A percentile compares a stretch with the other conserved stretches of the same genome.
Conservation (phyloP, 2,113 vertebrate species). For the Amblyornis subalaris region DNA sequence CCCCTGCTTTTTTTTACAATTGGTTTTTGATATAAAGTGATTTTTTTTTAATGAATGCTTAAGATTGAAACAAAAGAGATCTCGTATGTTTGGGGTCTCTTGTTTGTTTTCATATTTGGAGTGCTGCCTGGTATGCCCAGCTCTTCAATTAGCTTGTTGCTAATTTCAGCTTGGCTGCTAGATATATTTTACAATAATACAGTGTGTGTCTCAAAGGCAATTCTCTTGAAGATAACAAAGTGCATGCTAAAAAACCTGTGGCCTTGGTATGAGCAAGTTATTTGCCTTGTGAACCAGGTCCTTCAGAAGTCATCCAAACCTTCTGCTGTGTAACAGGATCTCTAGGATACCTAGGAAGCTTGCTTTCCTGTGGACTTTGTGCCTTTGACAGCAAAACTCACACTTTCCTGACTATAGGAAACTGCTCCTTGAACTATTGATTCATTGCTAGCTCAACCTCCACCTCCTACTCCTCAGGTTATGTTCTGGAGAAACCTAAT, state of each 20-base stretch:
- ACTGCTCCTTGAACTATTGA: neutral
- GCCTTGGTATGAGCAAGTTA: neutral
- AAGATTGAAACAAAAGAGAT: neutral
- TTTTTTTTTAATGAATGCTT: neutral
- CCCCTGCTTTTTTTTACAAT: neutral
- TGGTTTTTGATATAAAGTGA: neutral
- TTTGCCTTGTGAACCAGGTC: neutral
- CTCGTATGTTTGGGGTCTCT: neutral
- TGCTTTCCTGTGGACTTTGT: neutral
- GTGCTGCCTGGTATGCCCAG: neutral
- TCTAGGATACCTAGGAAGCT: neutral
- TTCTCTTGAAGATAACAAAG: neutral
- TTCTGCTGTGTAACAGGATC: neutral
- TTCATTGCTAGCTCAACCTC: neutral
- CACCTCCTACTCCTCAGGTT: neutral
- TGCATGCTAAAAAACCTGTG: neutral
- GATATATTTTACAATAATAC: neutral
- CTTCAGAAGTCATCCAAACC: neutral
- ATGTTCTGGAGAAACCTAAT: neutral
- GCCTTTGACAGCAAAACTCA: neutral
- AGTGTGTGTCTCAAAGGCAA: neutral
- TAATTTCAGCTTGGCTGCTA: neutral
- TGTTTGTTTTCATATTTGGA: neutral
- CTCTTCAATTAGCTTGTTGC: neutral
- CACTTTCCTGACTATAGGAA: neutral